Base-by-base conservation (phyloP, 23 tunicate species). In the Corella eumyota region DNA sequence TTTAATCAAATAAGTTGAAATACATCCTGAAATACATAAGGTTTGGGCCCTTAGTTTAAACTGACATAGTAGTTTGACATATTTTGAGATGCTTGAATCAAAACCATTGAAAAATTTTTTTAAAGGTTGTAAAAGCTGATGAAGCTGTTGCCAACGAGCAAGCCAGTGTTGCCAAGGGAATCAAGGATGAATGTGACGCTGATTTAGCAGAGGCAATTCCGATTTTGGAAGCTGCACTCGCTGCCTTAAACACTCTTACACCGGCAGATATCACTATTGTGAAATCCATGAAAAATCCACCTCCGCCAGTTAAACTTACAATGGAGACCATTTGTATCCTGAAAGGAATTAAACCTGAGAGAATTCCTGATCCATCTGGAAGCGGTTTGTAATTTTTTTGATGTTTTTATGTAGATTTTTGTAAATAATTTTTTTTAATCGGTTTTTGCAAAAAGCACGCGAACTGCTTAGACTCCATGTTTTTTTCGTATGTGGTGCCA, bases 141-240 rank as follows among this genome's bases (percentile, higher is more conserved):
- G 98, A 92, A 66, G 98, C 87, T 1, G 87, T 92, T 48, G 98
- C 98, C 22, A 83, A 92, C 51, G 93, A 92, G 35, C 98, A 92
- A 72, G 91, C 98, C n/a, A 75, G 27, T 48, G 91, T 69, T 0
- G 83, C 91, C 21, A 80, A 90, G 44, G 79, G 79, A 0, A 74
- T 90, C 51, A 92, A 92, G 55, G 93, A 92, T 71, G 98, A 92
- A 65, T 92, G 98, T 67, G 98, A 92, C 45, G 93, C 86, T 22
- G 98, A 92, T 55, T 77, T 92, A 36, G 98, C 98, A 11, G 93
- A 92, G 49, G 98, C 98, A n/a, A 83, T 92, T 32, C 98, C 98
- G 29, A 79, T 83, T 1, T 59, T 92, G 51, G 98, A 92, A 58
- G 76, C 92, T 23, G 98, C 98, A 15, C 32, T 92, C 68, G 45